Conservation (phyloP, 2,113 vertebrate species). For the Apodemus sylvaticus region DNA sequence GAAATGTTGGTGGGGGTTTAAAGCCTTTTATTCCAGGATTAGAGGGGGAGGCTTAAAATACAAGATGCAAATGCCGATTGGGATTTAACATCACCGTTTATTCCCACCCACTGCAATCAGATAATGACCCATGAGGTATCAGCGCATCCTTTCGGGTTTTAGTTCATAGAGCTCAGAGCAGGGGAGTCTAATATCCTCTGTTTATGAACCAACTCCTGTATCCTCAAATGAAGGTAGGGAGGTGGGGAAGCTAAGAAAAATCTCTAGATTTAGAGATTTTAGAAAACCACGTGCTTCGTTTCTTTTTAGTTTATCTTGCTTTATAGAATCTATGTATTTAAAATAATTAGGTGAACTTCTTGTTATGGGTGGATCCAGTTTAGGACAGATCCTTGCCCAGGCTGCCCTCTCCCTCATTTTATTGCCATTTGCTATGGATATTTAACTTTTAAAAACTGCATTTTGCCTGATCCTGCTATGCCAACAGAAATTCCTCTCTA, state of each 20-base stretch:
- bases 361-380: background rate
- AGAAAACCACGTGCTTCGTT: background rate
- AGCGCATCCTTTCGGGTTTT: background rate
- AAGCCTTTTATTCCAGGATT: constrained; percentile 53
- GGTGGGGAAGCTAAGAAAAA: background rate
- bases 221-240: background rate
- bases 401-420: background rate
- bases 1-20: constrained; percentile 18
- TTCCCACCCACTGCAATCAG: background rate
- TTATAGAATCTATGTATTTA: background rate
- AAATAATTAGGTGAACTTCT: background rate
- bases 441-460: constrained; percentile 45
- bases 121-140: background rate
- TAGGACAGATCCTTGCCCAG: background rate
- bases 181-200: background rate
- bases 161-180: background rate
- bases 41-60: constrained; percentile 41
- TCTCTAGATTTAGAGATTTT: background rate
- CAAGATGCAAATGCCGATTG: background rate
- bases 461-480: background rate
- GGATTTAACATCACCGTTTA: constrained; percentile 43
- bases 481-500: background rate
- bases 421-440: background rate
- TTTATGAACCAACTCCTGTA: background rate
- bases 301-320: background rate